Base-by-base conservation (phyloP, 2,888 invertebrate genomes). In the Cerastoderma edule region DNA sequence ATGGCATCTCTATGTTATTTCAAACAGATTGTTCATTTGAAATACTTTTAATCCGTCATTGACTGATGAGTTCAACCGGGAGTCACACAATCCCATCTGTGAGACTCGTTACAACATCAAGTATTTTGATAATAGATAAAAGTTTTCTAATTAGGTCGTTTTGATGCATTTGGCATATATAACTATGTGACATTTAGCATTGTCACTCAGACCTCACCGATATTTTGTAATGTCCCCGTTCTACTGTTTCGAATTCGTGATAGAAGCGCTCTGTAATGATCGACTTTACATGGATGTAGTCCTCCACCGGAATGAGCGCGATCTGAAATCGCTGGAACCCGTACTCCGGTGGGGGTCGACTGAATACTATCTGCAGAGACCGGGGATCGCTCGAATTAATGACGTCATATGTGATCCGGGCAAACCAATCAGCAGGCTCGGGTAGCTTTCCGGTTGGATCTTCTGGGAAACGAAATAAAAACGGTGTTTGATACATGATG, bases 311-410 rank as follows among this genome's bases (percentile, higher is more conserved):
- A 46, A 65, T 30, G 16, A 65, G 48, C 8, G 65, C 65, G 19
- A 65, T 28, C 27, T 65, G 46, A 22, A 24, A 65, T 32, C 65
- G 65, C 46, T 48, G 65, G 65, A 65, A 65, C 46, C 65, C 65
- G 48, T 65, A 65, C 28, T 46, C 28, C 4, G 10, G 48, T 16
- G 65, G 65, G 3, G 65, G 65, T n/a, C 65, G 35, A 4, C 46
- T 44, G 30, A 65, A 65, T 2, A 65, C 30, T 46, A 65, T 48
- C 48, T 65, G 48, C 16, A 65, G 3, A 28, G 24, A 48, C 30
- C 65, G 65, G 65, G 46, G n/a, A 2, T 19, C 48, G 22, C 48
- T 44, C 5, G 28, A 65, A 8, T 16, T 16, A 0, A 48, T 65
- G 30, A 65, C 30, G 46, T 65, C 46, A 48, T 65, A 48, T 2